Conservation (phyloP, 2,113 vertebrate species). For the Nannospalax galili region DNA sequence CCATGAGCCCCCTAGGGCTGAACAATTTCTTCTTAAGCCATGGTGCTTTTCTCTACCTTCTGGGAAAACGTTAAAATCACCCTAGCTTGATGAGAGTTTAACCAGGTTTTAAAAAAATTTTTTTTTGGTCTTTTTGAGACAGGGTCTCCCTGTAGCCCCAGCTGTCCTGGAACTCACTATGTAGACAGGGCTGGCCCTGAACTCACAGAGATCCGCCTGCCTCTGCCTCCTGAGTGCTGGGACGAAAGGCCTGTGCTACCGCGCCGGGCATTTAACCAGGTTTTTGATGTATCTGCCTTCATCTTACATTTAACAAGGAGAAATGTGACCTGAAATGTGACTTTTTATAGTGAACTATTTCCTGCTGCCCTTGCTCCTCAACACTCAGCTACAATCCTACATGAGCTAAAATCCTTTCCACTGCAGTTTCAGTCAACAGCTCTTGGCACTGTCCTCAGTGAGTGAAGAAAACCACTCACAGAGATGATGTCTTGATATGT, state of each 20-base stretch:
- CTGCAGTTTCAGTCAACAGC: not conserved
- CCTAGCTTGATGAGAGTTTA: conserved; percentile 11
- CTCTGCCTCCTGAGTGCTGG: too few species aligned
- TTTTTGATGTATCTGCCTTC: too few species aligned
- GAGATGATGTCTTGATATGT: not conserved
- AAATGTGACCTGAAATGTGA: not conserved
- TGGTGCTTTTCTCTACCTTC: not conserved
- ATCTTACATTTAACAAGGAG: not conserved
- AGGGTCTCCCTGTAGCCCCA: too few species aligned
- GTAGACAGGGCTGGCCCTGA: too few species aligned
- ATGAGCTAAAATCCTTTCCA: not conserved
- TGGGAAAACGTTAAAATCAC: not conserved
- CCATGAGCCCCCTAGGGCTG: not conserved
- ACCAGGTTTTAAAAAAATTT: not conserved
- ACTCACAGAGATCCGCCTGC: too few species aligned
- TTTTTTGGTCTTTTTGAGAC: too few species aligned
- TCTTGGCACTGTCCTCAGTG: not conserved
- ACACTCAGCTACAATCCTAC: not conserved
- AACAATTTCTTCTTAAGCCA: not conserved
- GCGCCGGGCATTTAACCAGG: too few species aligned
- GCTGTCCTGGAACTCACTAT: too few species aligned
- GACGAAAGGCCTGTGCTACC: too few species aligned
- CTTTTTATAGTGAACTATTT: not conserved
- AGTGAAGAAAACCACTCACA: not conserved
- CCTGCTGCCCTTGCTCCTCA: not conserved